These are phyloP conservation scores for Drosophila rubida DNA, from an alignment of 2,888 invertebrate species.

Conservation along the genomic window DNA sequence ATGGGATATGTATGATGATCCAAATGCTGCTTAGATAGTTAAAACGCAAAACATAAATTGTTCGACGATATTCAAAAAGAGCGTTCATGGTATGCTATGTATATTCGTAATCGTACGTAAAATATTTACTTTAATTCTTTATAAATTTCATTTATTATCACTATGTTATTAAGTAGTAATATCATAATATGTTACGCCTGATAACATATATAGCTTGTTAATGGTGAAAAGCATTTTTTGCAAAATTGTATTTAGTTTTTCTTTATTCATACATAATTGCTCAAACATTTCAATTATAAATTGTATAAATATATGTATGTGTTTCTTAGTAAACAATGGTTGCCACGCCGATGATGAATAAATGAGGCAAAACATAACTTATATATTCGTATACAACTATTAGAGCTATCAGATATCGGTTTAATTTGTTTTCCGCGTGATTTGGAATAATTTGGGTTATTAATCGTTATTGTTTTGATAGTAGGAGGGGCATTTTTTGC, in stretches of 20 bases:
- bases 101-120: conserved; percentile 31
- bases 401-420: background rate
- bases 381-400: conserved; percentile 8
- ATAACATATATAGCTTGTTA: conserved; percentile 49
- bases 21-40: conserved; percentile 48
- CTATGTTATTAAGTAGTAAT: conserved; percentile 43
- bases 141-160: conserved; percentile 37
- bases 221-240: conserved; percentile 56
- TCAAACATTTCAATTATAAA: conserved; percentile 58
- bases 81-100: conserved; percentile 34
- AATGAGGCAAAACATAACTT: conserved; percentile 56
- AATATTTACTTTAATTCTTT: conserved; percentile 37
- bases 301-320: conserved; percentile 59
- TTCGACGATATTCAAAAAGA: conserved; percentile 31
- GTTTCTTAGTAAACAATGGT: conserved; percentile 56
- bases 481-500: background rate
- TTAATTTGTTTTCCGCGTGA: background rate
- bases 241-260: conserved; percentile 54
- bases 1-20: conserved; percentile 26
- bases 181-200: conserved; percentile 36
- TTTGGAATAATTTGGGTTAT: background rate
- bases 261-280: conserved; percentile 49
- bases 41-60: conserved; percentile 28
- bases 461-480: background rate
- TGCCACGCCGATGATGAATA: conserved; percentile 59